Evolutionary conservation across 2,113 vertebrate species (phyloP).

Genomic region (Globicephala melas): DNA sequence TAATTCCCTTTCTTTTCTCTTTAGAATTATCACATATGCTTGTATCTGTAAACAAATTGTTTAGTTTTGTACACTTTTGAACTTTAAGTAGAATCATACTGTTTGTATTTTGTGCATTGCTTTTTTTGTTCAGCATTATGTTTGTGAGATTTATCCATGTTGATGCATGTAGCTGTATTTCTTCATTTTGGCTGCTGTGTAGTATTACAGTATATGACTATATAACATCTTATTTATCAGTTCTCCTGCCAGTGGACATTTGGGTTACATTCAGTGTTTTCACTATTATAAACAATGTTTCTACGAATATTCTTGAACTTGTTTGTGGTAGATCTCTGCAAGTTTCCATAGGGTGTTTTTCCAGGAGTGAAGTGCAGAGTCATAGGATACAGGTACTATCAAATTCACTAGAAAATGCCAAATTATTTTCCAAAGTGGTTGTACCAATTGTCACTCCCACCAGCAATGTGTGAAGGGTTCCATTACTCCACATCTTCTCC

Average conservation of each 20-base stretch:
- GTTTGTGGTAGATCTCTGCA: constrained; percentile 8
- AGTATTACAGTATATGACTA: neutral
- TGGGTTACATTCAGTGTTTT: constrained; percentile 15
- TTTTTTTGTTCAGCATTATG: neutral
- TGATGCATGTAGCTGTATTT: neutral
- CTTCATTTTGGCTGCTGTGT: neutral
- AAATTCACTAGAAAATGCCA: constrained; percentile 34
- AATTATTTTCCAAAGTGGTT: constrained; percentile 39
- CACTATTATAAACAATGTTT: neutral
- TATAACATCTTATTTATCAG: neutral
- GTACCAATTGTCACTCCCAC: constrained; percentile 23
- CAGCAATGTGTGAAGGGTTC: neutral
- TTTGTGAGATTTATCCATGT: neutral
- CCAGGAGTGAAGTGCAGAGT: constrained; percentile 21
- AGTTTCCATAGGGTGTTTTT: constrained; percentile 6
- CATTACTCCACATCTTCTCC: neutral
- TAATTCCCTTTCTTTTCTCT: neutral
- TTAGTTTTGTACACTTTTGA: neutral
- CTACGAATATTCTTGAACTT: neutral
- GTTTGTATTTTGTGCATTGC: neutral
- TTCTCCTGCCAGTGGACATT: neutral
- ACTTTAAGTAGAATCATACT: neutral
- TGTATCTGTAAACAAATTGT: neutral
- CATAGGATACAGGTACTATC: neutral
- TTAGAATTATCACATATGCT: neutral